Conservation (phyloP, 2,797 vertebrate genomes). For the Cheirogaleus major region DNA sequence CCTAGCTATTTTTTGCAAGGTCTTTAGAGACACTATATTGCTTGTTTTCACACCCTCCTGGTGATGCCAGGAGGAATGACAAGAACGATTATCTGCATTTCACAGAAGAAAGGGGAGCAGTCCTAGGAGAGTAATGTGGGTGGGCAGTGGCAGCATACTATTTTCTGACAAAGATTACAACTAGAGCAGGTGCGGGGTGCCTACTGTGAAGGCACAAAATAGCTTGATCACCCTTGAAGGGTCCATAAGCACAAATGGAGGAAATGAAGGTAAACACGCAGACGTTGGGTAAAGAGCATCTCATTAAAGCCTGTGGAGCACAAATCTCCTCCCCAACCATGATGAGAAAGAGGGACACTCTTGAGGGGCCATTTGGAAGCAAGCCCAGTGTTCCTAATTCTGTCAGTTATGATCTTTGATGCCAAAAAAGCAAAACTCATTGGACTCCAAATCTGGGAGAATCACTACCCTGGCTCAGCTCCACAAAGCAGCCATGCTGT, state of each 20-base stretch:
- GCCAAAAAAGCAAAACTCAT: not conserved
- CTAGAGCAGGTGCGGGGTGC: not conserved
- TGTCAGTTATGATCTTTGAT: not conserved
- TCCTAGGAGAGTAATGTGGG: not conserved
- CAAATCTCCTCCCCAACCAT: not conserved
- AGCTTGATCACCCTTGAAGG: not conserved
- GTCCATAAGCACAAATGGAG: not conserved
- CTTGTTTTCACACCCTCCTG: slow-evolving; percentile 27
- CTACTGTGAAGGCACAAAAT: not conserved
- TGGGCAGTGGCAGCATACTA: not conserved
- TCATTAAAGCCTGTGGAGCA: not conserved
- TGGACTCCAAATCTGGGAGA: not conserved
- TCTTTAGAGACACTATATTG: not conserved
- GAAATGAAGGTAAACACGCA: not conserved
- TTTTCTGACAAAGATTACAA: slow-evolving; percentile 46
- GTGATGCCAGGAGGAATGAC: not conserved
- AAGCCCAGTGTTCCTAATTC: not conserved
- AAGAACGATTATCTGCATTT: not conserved
- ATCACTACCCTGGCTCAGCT: not conserved
- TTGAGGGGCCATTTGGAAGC: not conserved
- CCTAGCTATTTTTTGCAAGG: not conserved
- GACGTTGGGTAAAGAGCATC: not conserved
- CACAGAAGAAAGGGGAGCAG: not conserved
- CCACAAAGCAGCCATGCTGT: not conserved
- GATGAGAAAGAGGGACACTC: not conserved